A percentile compares a stretch with the other conserved stretches of the same genome.
phyloP scores from a whole-genome alignment of 2,113 vertebrate genomes.

The Silurus meridionalis region DNA sequence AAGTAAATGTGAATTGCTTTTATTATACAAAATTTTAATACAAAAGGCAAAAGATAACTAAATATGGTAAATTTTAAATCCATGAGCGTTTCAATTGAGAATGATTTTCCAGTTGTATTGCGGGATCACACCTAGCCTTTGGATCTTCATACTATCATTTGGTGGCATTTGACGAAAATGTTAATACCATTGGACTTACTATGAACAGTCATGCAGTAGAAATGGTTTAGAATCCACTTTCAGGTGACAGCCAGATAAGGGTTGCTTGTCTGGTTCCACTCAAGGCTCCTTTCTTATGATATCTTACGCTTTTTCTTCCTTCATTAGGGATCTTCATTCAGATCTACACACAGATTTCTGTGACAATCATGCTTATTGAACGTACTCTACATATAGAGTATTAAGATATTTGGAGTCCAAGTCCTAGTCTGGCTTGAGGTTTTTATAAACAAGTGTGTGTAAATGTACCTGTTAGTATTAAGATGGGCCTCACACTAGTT shows the following conservation, averaged over 20 bases:
- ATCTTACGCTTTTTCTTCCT: background rate
- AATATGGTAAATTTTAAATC: background rate
- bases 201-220: background rate
- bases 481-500: too few species aligned
- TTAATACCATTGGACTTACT: background rate
- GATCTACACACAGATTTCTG: background rate
- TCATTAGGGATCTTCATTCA: background rate
- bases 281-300: background rate
- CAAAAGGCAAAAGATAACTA: background rate
- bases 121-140: background rate
- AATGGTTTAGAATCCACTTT: background rate
- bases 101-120: background rate
- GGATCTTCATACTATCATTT: background rate
- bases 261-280: background rate
- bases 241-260: background rate
- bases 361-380: background rate
- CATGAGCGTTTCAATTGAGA: background rate
- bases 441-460: background rate
- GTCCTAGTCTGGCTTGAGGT: background rate
- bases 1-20: background rate
- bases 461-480: too few species aligned
- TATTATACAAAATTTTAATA: background rate
- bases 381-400: background rate
- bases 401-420: background rate
- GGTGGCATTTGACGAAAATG: background rate